Conservation (phyloP, 2,113 vertebrate species). For the Chaetops frenatus region DNA sequence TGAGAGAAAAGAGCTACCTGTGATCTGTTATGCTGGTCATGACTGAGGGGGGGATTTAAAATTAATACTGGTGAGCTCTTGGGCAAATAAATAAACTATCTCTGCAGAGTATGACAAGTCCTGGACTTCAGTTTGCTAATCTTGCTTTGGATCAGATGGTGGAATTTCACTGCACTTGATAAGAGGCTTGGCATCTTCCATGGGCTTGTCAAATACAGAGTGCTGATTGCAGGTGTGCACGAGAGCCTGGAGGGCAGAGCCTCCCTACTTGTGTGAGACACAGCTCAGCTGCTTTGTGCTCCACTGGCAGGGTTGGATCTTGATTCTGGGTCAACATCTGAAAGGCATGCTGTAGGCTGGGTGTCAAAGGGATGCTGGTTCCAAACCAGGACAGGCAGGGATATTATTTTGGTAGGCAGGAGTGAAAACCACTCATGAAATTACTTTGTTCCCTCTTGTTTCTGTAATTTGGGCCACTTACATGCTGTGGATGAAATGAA, state of each 20-base stretch:
- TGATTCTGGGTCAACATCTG: neutral
- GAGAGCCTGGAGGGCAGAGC: neutral
- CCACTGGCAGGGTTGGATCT: neutral
- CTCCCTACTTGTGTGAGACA: neutral
- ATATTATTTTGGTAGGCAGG: neutral
- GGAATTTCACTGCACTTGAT: neutral
- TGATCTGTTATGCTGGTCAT: neutral
- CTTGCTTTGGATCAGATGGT: neutral
- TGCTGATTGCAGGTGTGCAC: rapidly evolving
- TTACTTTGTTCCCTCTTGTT: rapidly evolving
- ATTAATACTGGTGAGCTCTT: neutral
- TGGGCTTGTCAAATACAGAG: too few species aligned
- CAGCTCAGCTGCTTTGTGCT: neutral
- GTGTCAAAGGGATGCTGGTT: neutral
- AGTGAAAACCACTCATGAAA: neutral
- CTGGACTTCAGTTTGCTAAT: neutral
- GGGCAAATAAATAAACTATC: neutral
- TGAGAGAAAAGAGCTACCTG: neutral
- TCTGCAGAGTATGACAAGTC: neutral
- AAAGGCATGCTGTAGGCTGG: neutral
- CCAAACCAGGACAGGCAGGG: neutral
- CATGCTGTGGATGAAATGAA: neutral
- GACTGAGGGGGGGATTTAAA: neutral
- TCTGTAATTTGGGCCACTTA: neutral
- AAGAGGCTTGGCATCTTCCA: neutral